phyloP scores from a whole-genome alignment of 1,140 invertebrate species.

The Drosophila kurseongensis region DNA sequence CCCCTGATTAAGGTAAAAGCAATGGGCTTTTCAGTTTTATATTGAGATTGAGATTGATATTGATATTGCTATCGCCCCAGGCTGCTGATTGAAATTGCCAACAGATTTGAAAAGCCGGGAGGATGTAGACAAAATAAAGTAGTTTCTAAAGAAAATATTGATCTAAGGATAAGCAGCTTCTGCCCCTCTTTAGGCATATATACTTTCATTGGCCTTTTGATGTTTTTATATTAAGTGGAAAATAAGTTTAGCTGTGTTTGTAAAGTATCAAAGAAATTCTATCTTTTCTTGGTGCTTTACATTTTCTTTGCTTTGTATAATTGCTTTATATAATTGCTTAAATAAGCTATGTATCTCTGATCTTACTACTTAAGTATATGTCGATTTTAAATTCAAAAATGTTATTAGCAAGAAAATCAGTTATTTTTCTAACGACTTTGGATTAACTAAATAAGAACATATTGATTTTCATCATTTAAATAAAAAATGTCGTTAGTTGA shows the following conservation, averaged over 20 bases:
- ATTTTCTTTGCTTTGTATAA: too few relatives aligned
- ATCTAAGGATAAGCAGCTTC: neutral
- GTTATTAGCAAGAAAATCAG: too few relatives aligned
- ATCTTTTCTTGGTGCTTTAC: too few relatives aligned
- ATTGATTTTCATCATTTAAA: too few relatives aligned
- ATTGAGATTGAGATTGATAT: conserved; percentile 37
- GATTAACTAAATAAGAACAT: too few relatives aligned
- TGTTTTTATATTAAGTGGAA: neutral
- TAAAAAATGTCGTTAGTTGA: neutral
- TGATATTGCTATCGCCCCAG: conserved; percentile 7
- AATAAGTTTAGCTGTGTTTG: neutral
- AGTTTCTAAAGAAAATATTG: conserved; percentile 13
- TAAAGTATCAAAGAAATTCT: neutral
- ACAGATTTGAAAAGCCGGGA: conserved; percentile 2
- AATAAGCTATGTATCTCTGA: too few relatives aligned
- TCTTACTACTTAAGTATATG: too few relatives aligned
- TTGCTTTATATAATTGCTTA: too few relatives aligned
- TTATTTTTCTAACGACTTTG: too few relatives aligned
- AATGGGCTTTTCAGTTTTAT: conserved; percentile 38
- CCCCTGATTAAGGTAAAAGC: conserved; percentile 45
- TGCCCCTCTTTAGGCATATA: neutral
- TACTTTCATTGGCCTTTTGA: neutral
- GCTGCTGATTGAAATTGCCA: conserved; percentile 21
- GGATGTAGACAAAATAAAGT: conserved; percentile 5
- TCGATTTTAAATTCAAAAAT: too few relatives aligned